Evolutionary conservation across 2,888 invertebrate genomes (phyloP).

Genomic region (Diaphora mendica): DNA sequence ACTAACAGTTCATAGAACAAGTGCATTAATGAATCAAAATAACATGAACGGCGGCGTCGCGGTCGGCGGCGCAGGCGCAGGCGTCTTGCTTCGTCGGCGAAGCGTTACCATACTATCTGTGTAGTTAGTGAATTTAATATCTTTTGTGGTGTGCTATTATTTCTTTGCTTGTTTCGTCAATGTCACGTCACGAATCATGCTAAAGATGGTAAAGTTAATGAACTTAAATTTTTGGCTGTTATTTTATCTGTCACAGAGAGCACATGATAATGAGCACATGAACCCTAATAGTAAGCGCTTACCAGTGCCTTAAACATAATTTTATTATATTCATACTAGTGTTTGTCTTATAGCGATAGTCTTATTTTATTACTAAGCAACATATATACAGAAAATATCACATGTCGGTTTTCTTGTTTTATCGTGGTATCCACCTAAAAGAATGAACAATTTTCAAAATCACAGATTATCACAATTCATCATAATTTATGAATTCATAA

Average conservation of each 20-base stretch:
- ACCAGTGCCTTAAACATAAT: not conserved
- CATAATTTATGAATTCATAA: too few relatives aligned
- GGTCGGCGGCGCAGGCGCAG: slow-evolving; percentile 51
- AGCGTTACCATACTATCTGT: slow-evolving; percentile 60
- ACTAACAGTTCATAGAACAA: slow-evolving; percentile 31
- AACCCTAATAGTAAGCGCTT: not conserved
- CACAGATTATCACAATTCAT: too few relatives aligned
- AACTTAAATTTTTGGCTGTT: not conserved
- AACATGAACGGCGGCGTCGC: slow-evolving; percentile 58
- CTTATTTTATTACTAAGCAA: not conserved
- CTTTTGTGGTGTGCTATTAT: slow-evolving; percentile 5
- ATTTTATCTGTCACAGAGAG: not conserved
- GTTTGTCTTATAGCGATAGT: not conserved
- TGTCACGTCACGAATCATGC: not conserved
- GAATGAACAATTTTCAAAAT: too few relatives aligned
- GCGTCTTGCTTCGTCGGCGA: slow-evolving; percentile 66
- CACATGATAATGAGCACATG: not conserved
- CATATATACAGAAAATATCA: not conserved
- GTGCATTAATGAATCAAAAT: slow-evolving; percentile 41
- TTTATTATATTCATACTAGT: not conserved
- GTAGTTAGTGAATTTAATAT: slow-evolving; percentile 28
- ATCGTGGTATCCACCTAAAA: not conserved
- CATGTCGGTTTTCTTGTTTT: not conserved
- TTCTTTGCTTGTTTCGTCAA: not conserved
- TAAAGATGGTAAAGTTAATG: not conserved